Conservation (phyloP, 2,113 vertebrate species). For the Xenus cinereus region DNA sequence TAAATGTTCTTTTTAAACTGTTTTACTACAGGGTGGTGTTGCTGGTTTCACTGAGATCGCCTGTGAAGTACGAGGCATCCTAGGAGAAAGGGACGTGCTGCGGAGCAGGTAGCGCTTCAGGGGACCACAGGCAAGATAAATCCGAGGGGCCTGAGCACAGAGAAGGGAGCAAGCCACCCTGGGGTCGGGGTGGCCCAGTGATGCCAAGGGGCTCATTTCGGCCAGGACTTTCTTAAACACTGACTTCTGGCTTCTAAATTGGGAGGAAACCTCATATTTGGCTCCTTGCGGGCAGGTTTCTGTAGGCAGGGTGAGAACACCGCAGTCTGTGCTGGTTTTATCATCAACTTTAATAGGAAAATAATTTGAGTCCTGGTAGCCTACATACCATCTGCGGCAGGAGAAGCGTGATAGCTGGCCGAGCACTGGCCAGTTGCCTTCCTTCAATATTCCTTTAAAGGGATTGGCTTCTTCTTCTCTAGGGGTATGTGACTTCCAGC, state of each 20-base stretch:
- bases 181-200: no score
- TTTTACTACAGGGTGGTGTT: not conserved
- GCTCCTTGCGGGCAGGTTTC: not conserved
- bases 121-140: not conserved
- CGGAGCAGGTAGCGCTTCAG: accelerated
- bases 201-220: not conserved
- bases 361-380: not conserved
- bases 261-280: not conserved
- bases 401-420: not conserved
- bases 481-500: not conserved
- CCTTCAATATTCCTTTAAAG: not conserved
- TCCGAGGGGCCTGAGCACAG: not conserved
- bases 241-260: not conserved
- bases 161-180: not conserved
- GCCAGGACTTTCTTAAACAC: not conserved
- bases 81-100: not conserved
- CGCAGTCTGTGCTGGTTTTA: not conserved
- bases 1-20: not conserved
- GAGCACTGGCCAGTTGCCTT: not conserved
- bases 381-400: not conserved
- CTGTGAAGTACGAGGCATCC: not conserved
- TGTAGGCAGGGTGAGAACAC: not conserved
- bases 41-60: not conserved
- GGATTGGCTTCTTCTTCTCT: not conserved
- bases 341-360: not conserved